Conservation (phyloP, 2,888 invertebrate species). For the Andrena flavipes region DNA sequence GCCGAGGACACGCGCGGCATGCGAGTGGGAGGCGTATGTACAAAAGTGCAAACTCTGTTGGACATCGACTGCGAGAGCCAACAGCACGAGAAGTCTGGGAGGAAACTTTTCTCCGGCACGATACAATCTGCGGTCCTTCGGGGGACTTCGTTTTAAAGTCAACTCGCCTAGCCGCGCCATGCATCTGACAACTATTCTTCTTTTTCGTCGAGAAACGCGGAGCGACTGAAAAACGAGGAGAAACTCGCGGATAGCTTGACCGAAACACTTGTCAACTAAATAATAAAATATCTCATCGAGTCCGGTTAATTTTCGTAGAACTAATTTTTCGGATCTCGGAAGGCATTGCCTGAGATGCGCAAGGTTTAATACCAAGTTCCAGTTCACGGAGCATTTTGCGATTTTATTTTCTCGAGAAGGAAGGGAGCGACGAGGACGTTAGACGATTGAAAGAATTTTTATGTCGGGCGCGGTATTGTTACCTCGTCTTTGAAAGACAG, state of each 20-base stretch:
- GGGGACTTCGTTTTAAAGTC: not conserved
- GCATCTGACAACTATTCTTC: constrained; percentile 2
- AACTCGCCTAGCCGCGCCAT: not conserved
- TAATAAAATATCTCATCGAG: no score
- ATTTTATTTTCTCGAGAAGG: not conserved
- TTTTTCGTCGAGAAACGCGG: not conserved
- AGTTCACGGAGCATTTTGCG: no score
- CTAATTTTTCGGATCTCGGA: no score
- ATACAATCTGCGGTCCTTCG: not conserved
- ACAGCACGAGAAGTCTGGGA: constrained; percentile 15
- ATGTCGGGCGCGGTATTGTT: constrained; percentile 13
- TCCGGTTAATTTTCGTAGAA: no score
- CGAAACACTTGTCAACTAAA: no score
- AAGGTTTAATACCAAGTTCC: no score
- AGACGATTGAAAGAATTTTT: constrained; percentile 13
- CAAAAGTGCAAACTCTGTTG: constrained; percentile 1
- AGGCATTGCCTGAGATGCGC: no score
- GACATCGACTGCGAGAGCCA: not conserved
- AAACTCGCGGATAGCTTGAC: not conserved
- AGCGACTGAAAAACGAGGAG: not conserved
- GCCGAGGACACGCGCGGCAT: constrained; percentile 3
- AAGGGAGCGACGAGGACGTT: not conserved
- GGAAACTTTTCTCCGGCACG: constrained; percentile 3
- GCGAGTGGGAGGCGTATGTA: not conserved
- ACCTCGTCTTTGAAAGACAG: not conserved